Base-by-base conservation (phyloP, 2,113 vertebrate genomes). In the Passer montanus region DNA sequence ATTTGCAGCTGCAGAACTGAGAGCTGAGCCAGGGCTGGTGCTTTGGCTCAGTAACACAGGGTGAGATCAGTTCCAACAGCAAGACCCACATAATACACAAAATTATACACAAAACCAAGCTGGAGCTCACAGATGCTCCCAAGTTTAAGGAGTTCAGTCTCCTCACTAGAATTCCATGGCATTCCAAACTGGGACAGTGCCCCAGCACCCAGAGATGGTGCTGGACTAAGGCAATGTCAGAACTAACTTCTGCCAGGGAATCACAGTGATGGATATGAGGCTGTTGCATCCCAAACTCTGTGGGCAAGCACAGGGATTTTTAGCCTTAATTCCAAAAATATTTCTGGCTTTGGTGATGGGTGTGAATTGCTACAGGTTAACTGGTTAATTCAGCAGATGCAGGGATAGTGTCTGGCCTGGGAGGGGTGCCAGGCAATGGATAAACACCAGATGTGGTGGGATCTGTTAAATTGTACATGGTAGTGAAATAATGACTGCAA, bases 381-480 rank as follows among this genome's bases (percentile, higher is more conserved):
- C 2, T 53, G 43, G 39, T 46, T n/a, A 41, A 75, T 44, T n/a
- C 15, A 33, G 24, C 19, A 41, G 78, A 39, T 81, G 52, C 47
- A 70, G 70, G 58, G 26, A 13, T 33, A 17, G 27, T 62, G 63
- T 19, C 31, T 18, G 75, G 15, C 33, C 22, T 66, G 53, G 47
- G 39, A 80, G 11, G 28, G 15, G 35, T 28, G 43, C 44, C 70
- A 85, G 56, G 56, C 73, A 76, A 44, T 15, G 7, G 30, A 55
- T 31, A 24, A 50, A 64, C 52, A 46, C 37, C 2, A 19, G 50
- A 67, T 0, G 0, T 19, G 70, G 35, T 49, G 21, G 9, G 10
- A 11, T n/a, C 18, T 8, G 19, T 30, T 50, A 3, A n/a, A 75
- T 1, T 13, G 49, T 27, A 11, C 0, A 0, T 21, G 33, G 30